These are phyloP conservation scores for Pedicia rivosa DNA, from an alignment of 2,888 invertebrate genomes.

Conservation along the genomic window DNA sequence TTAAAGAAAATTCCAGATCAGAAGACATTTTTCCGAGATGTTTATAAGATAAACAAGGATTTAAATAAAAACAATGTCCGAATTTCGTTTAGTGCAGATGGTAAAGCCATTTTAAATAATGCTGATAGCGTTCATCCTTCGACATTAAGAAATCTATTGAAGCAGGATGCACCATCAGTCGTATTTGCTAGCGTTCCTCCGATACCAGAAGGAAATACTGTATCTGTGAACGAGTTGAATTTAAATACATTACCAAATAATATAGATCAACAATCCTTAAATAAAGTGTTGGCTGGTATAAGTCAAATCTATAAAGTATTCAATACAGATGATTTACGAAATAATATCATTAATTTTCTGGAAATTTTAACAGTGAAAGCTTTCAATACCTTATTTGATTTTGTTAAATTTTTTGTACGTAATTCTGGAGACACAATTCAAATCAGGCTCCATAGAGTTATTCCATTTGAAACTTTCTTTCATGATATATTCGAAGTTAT, in stretches of 20 bases:
- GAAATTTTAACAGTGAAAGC: slow-evolving; percentile 1
- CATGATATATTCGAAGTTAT: neutral
- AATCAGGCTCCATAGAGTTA: neutral
- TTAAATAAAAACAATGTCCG: slow-evolving; percentile 15
- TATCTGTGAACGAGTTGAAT: neutral
- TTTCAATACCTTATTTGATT: slow-evolving; percentile 1
- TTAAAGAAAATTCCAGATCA: slow-evolving; percentile 21
- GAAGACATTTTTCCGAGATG: slow-evolving; percentile 23
- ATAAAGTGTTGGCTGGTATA: neutral
- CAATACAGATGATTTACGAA: neutral
- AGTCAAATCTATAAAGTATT: neutral
- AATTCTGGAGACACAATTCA: neutral
- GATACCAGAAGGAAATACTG: neutral
- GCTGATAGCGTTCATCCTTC: slow-evolving; percentile 17
- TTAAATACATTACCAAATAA: neutral
- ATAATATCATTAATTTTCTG: slow-evolving; percentile 1
- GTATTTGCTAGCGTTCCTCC: neutral
- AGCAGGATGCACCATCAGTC: neutral
- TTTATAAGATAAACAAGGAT: slow-evolving; percentile 17
- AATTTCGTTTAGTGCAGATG: slow-evolving; percentile 18
- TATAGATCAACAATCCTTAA: neutral
- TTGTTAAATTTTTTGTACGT: neutral
- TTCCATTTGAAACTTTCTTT: neutral
- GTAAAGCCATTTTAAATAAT: slow-evolving; percentile 20
- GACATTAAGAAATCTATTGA: slow-evolving; percentile 17